phyloP scores from a whole-genome alignment of 2,797 vertebrate genomes.

The Calcarius lapponicus region DNA sequence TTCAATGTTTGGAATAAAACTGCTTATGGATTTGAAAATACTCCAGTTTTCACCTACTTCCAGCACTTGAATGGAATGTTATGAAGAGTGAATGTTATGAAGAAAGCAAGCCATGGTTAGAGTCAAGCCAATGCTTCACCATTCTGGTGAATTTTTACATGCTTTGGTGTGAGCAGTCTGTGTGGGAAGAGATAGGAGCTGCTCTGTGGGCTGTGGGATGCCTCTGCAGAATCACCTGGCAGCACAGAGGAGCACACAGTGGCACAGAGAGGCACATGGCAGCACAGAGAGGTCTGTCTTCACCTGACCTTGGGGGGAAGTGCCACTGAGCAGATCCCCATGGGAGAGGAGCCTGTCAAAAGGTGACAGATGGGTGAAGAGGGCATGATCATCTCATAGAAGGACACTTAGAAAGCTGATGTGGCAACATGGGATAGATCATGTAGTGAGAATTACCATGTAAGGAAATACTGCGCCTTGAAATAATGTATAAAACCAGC shows the following conservation, averaged over 20 bases:
- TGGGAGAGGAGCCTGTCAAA: too few species aligned
- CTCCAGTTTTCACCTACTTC: neutral
- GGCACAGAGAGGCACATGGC: neutral
- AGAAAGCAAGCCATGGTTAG: neutral
- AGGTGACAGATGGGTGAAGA: neutral
- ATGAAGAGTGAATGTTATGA: neutral
- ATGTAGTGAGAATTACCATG: neutral
- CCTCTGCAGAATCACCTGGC: neutral
- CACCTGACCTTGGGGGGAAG: too few species aligned
- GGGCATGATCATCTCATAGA: rapidly evolving
- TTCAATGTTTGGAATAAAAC: neutral
- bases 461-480: neutral
- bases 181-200: neutral
- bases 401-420: too few species aligned
- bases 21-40: neutral
- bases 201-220: neutral
- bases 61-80: neutral
- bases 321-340: too few species aligned
- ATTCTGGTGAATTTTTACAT: neutral
- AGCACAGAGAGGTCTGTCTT: neutral
- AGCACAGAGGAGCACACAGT: neutral
- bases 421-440: too few species aligned
- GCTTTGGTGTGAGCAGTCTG: neutral
- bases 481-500: neutral
- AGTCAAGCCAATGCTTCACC: neutral